These are phyloP conservation scores for Platygyra sinensis DNA, from an alignment of 64 coral and sea anemone genomes.

Conservation along the genomic window DNA sequence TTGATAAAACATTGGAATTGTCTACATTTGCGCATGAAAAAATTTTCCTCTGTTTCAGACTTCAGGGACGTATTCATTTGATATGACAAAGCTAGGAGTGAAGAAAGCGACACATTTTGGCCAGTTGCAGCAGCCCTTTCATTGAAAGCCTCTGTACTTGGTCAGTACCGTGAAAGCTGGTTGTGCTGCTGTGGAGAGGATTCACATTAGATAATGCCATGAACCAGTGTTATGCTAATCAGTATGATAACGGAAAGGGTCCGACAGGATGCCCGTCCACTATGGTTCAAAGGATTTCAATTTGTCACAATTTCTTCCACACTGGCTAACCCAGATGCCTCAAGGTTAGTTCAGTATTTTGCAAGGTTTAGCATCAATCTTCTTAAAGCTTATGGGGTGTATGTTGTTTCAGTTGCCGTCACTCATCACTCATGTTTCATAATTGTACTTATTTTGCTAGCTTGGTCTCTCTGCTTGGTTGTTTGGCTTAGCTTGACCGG, in stretches of 20 bases:
- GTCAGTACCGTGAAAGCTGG: conserved; percentile 98
- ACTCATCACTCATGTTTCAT: no score
- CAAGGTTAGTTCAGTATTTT: conserved; percentile 70
- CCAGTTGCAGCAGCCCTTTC: conserved; percentile 76
- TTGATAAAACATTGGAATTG: no score
- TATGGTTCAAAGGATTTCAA: conserved; percentile 94
- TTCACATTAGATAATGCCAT: conserved; percentile 89
- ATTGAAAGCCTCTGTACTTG: conserved; percentile 70
- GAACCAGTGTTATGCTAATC: conserved; percentile 98
- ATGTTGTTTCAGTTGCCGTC: no score
- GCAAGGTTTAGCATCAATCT: neutral
- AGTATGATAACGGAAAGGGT: conserved; percentile 82
- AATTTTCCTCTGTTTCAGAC: no score
- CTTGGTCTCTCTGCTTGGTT: no score
- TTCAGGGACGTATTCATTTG: conserved; percentile 96
- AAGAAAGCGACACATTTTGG: conserved; percentile 96
- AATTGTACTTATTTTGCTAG: no score
- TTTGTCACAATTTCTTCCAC: conserved; percentile 95
- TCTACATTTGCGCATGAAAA: no score
- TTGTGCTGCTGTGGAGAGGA: conserved; percentile 92
- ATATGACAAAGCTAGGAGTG: conserved; percentile 96
- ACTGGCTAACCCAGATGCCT: conserved; percentile 98
- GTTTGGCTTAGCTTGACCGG: no score
- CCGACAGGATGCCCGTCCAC: conserved; percentile 97
- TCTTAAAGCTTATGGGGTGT: neutral